These are phyloP conservation scores for Harpegnathos saltator DNA, from an alignment of 1,140 invertebrate genomes.

Conservation along the genomic window DNA sequence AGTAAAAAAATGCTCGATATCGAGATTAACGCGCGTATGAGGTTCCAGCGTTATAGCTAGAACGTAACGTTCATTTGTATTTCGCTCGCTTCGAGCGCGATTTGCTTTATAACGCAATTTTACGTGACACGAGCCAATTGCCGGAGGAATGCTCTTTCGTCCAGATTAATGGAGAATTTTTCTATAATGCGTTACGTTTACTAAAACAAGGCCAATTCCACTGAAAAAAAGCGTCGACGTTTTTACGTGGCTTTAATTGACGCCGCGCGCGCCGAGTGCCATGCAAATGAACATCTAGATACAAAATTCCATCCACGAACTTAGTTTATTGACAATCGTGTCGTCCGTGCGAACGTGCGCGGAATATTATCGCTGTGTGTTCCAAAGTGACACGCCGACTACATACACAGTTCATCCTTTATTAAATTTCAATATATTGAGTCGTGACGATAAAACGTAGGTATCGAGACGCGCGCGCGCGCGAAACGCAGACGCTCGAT, in stretches of 20 bases:
- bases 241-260: constrained; percentile 12
- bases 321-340: constrained; percentile 51
- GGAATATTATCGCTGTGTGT: constrained; percentile 10
- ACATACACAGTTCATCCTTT: constrained; percentile 23
- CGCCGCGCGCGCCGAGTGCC: not conserved
- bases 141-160: no score
- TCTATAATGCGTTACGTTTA: not conserved
- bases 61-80: no score
- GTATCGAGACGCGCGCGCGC: not conserved
- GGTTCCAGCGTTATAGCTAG: not conserved
- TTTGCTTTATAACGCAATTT: no score
- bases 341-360: constrained; percentile 32
- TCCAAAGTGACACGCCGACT: constrained; percentile 32
- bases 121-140: no score
- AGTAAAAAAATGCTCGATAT: not conserved
- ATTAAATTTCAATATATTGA: constrained; percentile 51
- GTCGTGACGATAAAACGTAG: constrained; percentile 26
- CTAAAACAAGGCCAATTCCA: no score
- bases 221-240: not conserved
- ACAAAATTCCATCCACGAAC: constrained; percentile 40
- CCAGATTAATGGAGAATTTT: no score
- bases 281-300: constrained; percentile 32
- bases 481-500: not conserved
- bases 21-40: not conserved
- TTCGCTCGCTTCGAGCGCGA: no score